phyloP scores from a whole-genome alignment of 2,797 vertebrate species.

The Coregonus ussuriensis region DNA sequence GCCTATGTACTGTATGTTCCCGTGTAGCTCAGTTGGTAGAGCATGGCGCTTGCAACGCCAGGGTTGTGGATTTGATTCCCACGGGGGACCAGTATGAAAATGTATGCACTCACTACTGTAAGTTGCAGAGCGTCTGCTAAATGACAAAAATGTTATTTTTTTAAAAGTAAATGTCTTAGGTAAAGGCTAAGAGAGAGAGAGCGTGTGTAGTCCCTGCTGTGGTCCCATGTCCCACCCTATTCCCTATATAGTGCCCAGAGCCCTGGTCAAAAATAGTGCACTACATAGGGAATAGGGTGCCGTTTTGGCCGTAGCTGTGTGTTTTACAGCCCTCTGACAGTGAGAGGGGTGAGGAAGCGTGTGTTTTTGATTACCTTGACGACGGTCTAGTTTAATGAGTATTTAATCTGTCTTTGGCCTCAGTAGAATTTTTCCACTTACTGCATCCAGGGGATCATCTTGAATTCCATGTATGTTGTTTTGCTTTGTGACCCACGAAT shows the following conservation, averaged over 20 bases:
- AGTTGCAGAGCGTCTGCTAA: too few relatives aligned
- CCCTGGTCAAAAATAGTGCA: neutral
- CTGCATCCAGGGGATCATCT: neutral
- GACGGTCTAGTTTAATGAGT: neutral
- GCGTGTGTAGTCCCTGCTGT: neutral
- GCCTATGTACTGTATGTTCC: neutral
- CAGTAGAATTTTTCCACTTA: neutral
- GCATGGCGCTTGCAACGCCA: too few relatives aligned
- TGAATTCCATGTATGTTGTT: neutral
- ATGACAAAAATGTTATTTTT: too few relatives aligned
- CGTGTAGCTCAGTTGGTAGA: too few relatives aligned
- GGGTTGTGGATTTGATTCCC: too few relatives aligned
- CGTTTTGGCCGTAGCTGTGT: neutral
- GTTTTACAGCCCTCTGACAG: neutral
- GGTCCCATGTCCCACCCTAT: neutral
- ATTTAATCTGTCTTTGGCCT: neutral
- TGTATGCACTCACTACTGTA: too few relatives aligned
- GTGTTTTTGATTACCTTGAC: neutral
- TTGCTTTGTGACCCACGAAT: too few relatives aligned
- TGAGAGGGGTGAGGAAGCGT: neutral
- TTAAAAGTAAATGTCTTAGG: too few relatives aligned
- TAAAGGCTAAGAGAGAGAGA: slow-evolving; percentile 17
- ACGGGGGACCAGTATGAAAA: too few relatives aligned
- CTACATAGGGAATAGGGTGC: neutral
- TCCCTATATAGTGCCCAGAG: neutral